Base-by-base conservation (phyloP, 2,113 vertebrate species). In the Conger conger region DNA sequence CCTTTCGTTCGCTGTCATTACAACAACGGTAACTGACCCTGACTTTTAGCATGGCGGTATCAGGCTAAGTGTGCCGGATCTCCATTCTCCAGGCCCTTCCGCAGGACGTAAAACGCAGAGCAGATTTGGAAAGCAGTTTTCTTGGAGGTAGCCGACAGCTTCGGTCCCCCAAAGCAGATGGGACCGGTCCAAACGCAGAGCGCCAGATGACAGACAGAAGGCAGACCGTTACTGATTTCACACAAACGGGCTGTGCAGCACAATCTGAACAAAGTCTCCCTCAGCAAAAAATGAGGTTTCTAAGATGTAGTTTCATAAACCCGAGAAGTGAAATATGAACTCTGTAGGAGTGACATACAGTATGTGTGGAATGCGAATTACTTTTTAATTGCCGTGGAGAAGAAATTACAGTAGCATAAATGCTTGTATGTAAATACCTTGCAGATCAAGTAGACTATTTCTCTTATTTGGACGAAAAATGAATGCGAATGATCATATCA, bases 201-300 rank as follows among this genome's bases (percentile, higher is more conserved):
- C 88, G 91, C 87, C 91, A 94, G 90, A 92, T 92, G 90, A 92
- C 77, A 76, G 85, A 54, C 93, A 93, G 90, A 90, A 89, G 88
- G 92, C 90, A 87, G 88, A 73, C 16, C 57, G 50, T 20, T 57
- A 20, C 54, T 91, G 40, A 38, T 90, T 87, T 79, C 80, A 79
- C 86, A 91, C 88, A 88, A 86, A 90, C 90, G 91, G 89, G 87
- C 87, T 83, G 90, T 78, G 86, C 37, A 45, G 84, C 87, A 85
- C 86, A 86, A 90, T 87, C 86, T 88, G 83, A 82, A 87, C 82
- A 84, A 73, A 83, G 80, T 85, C 86, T 80, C 38, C 53, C 89
- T 73, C 45, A 9, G 87, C 20, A 81, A 50, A 77, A 27, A 80
- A 15, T 45, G 36, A 76, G n/a, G 27, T 9, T 73, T 33, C 68